Base-by-base conservation (phyloP, 2,888 invertebrate genomes). In the Adela reaumurella region DNA sequence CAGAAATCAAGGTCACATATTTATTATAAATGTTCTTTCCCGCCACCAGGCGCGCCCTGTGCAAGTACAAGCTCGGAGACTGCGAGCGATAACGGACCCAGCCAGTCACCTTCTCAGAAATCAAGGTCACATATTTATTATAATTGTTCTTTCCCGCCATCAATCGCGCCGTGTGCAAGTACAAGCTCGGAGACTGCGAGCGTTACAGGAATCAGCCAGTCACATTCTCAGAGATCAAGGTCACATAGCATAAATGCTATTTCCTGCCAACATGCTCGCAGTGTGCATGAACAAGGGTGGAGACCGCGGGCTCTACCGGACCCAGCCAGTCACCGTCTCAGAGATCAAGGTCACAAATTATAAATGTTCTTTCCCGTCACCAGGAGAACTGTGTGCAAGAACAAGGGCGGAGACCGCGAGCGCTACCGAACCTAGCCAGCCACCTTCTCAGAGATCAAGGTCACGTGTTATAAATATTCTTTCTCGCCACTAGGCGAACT, bases 61-160 rank as follows among this genome's bases (percentile, higher is more conserved):
- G 82, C 57, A 80, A 80, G 57, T 69, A 79, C 58, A 71, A 74
- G 43, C 62, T 74, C 55, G 76, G 66, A 53, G 70, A 59, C 55
- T 67, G 70, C 55, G 76, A 54, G 46, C 65, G 85, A 51, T 84
- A 83, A 60, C 72, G 84, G 51, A 86, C 86, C 3, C 85, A 85
- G 59, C 86, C 86, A 1, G 81, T 86, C 43, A 86, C 86, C 14
- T 86, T 86, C 62, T 81, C 84, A 53, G 86, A 86, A 66, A 86
- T 86, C 52, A 78, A 82, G 68, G 83, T 81, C 8, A n/a, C n/a
- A n/a, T n/a, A n/a, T n/a, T n/a, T n/a, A n/a, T n/a, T n/a, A n/a
- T n/a, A n/a, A n/a, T n/a, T n/a, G n/a, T n/a, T n/a, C n/a, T n/a
- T n/a, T n/a, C n/a, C n/a, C n/a, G n/a, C n/a, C n/a, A n/a, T n/a